Percentiles rank a stretch among this genome's conserved stretches.
These are phyloP conservation scores for Picathartes gymnocephalus DNA, from an alignment of 2,113 vertebrate genomes.

Conservation along the genomic window DNA sequence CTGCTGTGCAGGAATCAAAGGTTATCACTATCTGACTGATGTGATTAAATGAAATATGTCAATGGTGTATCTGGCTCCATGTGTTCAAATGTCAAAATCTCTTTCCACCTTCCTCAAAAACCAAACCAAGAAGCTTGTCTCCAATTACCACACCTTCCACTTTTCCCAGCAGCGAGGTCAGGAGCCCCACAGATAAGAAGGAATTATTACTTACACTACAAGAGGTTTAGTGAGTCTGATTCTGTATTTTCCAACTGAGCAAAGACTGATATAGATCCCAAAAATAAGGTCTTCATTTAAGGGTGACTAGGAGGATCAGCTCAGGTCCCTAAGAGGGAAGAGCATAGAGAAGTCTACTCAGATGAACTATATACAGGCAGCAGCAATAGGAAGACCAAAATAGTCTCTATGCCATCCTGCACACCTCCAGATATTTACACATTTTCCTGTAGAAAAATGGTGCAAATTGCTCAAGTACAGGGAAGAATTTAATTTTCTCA, in stretches of 20 bases:
- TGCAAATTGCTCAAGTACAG: not conserved
- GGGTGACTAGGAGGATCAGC: not conserved
- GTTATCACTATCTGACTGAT: not conserved
- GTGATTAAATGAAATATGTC: not conserved
- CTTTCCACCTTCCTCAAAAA: not conserved
- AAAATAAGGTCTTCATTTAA: not conserved
- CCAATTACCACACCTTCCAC: not conserved
- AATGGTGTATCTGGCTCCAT: rapidly evolving
- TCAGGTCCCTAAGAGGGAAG: not conserved
- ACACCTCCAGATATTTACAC: not conserved
- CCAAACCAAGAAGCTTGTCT: not conserved
- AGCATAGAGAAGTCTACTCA: not conserved
- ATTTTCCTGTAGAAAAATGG: not conserved
- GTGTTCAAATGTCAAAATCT: not conserved
- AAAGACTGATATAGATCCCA: not conserved
- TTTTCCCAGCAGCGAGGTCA: not conserved
- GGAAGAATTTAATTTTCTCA: not conserved
- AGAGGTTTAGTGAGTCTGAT: not conserved
- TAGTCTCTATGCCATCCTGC: not conserved
- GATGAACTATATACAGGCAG: not conserved
- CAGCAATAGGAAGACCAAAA: not conserved
- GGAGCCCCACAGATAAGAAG: not conserved
- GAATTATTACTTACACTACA: not conserved
- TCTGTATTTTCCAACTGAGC: not conserved
- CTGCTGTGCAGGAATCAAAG: not conserved